Evolutionary conservation across 2,113 vertebrate genomes (phyloP), one percentile per base, ranked within the genome.

Genomic region (Neotoma lepida): DNA sequence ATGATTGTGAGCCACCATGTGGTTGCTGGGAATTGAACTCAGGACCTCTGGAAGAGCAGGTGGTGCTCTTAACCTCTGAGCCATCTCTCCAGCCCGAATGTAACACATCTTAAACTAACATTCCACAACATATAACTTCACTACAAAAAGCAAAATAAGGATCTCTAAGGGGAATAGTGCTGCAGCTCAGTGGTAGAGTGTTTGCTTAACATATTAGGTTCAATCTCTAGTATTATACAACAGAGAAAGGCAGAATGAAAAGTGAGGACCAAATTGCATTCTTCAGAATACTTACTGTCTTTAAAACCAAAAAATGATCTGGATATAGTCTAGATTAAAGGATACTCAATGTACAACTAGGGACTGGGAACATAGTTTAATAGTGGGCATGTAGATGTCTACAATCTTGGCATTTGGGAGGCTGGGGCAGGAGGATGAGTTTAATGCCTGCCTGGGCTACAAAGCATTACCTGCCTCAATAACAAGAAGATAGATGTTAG

Each of bases 281-380:
- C 15, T 91, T 95, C 51, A 76, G 93, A 89, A 61, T 85, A n/a
- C 84, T 74, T 81, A 0, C 80, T 86, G 20, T 68, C 49, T 77
- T 33, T 35, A 80, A 80, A 80, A 56, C 15, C 15, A 54, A 35
- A 51, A 54, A 77, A 39, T 49, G 74, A 30, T 77, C 28, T 77
- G 74, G 46, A 73, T 74, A 46, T 44, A 74, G 10, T 74, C 10
- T 46, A 76, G 1, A 35, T 54, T n/a, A 56, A 24, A 81, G 51
- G 33, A 81, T 39, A 2, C 20, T 81, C 22, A 39, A 81, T 18
- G 24, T 54, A 14, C 51, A 81, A 9, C 51, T 81, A n/a, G 46
- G 9, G 8, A 18, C 18, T n/a, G 30, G 51, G 51, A 35, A 20
- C 33, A n/a, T 30, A 49, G 28, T 46, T 74, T 74, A 78, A 80